Evolutionary conservation across 2,888 invertebrate species (phyloP), one percentile per base, ranked within the genome.

Genomic region (Macaria notata): DNA sequence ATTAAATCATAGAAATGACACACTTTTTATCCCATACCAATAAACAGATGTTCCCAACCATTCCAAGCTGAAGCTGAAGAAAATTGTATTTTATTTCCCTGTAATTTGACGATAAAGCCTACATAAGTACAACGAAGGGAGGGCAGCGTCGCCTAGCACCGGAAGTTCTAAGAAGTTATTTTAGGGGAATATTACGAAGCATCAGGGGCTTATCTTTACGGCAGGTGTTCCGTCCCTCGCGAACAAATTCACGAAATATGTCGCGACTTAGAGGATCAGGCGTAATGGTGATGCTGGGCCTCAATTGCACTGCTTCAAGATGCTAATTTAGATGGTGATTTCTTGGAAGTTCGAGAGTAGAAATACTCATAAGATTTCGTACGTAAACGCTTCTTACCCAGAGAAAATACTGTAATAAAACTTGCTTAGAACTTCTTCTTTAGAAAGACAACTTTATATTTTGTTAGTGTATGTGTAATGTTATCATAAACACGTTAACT

Each of bases 141-240:
- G 80, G 79, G 75, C 68, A 71, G 71, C 78, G 86, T 88, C 83
- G 86, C 83, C 79, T 85, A 79, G 86, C 84, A 80, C 88, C 88
- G 89, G 86, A 86, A 88, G 90, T 87, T 83, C 84, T 89, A 88
- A 88, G 88, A 89, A 88, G 88, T 90, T 89, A 90, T 88, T 90
- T 88, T 86, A 89, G 88, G 90, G 88, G 88, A 81, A 86, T 87
- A 87, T 87, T 87, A 84, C 84, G 86, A 81, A 82, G 81, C 86
- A 84, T 87, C 87, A 80, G 79, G 75, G 79, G 90, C 90, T 91
- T 91, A 91, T 91, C 91, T 91, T 90, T 90, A 90, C 88, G 88
- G 88, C 90, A 91, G 91, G 89, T 90, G 88, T 86, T 85, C 87
- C 83, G 77, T 75, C 73, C 79, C 79, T 72, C 79, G 66, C 74